Evolutionary conservation across 1,140 invertebrate genomes (phyloP).

Genomic region (Scaptomyza hsui): DNA sequence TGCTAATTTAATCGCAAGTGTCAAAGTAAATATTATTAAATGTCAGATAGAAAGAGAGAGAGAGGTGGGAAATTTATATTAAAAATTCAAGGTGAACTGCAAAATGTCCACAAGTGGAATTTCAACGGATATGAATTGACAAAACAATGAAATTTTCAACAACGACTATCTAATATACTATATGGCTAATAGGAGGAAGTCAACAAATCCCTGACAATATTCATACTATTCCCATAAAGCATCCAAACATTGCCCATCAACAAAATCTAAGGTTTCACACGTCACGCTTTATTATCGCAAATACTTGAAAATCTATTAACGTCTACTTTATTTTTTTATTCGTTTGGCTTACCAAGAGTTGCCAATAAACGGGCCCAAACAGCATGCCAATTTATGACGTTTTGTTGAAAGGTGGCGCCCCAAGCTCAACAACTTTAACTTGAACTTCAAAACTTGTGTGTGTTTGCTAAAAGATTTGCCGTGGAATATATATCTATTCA

Average conservation of each 20-base stretch:
- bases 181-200: not conserved
- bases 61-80: conserved; percentile 1
- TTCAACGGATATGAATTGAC: conserved; percentile 27
- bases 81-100: conserved; percentile 22
- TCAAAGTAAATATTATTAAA: not conserved
- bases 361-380: not conserved
- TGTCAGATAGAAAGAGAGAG: not conserved
- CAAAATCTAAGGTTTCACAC: conserved; percentile 23
- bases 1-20: not conserved
- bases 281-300: conserved; percentile 25
- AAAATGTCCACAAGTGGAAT: not conserved
- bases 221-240: conserved; percentile 6
- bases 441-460: not conserved
- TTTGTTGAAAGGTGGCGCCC: not conserved
- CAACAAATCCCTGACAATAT: not conserved
- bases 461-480: too few relatives aligned
- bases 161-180: not conserved
- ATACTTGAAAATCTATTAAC: conserved; percentile 25
- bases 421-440: not conserved
- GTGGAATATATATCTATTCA: too few relatives aligned
- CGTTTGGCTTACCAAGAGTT: not conserved
- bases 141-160: not conserved
- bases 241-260: not conserved
- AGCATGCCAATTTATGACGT: not conserved
- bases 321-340: not conserved